phyloP scores from a whole-genome alignment of 2,113 vertebrate species.

The Prochilodus magdalenae region DNA sequence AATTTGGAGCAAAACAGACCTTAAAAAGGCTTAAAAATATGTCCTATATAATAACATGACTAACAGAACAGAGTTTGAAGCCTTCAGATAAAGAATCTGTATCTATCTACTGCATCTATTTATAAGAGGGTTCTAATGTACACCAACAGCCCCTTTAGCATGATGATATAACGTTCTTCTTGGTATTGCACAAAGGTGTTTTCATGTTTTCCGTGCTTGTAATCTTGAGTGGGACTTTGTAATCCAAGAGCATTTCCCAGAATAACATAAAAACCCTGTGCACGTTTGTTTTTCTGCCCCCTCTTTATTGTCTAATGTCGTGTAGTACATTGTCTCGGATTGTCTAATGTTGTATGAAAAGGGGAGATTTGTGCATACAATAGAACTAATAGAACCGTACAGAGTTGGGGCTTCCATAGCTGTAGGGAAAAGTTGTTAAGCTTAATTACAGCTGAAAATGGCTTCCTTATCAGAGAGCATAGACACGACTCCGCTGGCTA shows the following conservation, averaged over 20 bases:
- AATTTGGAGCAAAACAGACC: no score
- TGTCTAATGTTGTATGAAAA: constrained; percentile 69
- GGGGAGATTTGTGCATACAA: constrained; percentile 59
- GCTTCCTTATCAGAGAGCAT: constrained; percentile 65
- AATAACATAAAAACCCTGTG: constrained; percentile 55
- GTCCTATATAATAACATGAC: no score
- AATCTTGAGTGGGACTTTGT: background rate
- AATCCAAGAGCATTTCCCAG: background rate
- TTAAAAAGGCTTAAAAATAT: no score
- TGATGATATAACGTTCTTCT: background rate
- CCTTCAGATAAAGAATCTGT: no score
- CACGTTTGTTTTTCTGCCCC: constrained; percentile 59
- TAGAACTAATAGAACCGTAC: constrained; percentile 61
- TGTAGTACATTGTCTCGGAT: constrained; percentile 14
- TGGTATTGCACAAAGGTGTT: no score
- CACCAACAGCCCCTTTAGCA: no score
- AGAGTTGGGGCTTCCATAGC: constrained; percentile 59
- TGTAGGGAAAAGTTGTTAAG: constrained; percentile 73
- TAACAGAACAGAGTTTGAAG: no score
- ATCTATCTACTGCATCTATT: background rate
- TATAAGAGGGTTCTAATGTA: background rate
- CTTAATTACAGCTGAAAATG: constrained; percentile 73
- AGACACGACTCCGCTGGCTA: constrained; percentile 62
- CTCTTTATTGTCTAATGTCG: constrained; percentile 70
- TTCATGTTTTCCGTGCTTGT: no score